phyloP scores from a whole-genome alignment of 1,140 invertebrate genomes.

The Ditylenchus dipsaci region DNA sequence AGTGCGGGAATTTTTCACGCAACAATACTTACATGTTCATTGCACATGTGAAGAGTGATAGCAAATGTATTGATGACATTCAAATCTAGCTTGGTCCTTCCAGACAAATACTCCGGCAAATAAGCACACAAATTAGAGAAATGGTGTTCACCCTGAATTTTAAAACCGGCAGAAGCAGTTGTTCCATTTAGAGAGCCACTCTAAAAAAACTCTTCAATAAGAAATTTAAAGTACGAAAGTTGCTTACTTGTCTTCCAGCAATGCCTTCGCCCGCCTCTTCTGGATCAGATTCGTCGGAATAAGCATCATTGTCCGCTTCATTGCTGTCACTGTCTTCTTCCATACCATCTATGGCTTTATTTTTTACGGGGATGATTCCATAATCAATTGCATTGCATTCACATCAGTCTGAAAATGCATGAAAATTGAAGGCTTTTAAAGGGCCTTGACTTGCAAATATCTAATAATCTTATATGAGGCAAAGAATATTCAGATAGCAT shows the following conservation, averaged over 20 bases:
- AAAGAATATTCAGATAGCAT: no score
- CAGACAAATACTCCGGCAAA: constrained; percentile 10
- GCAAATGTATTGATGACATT: constrained; percentile 10
- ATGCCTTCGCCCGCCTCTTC: not conserved
- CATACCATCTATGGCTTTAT: not conserved
- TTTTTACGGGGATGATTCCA: not conserved
- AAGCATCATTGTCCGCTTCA: not conserved
- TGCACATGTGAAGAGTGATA: constrained; percentile 17
- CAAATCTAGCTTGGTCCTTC: constrained; percentile 6
- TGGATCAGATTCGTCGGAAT: not conserved
- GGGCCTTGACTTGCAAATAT: no score
- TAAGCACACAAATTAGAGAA: constrained; percentile 4
- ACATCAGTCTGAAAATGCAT: not conserved
- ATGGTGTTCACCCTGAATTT: constrained; percentile 7
- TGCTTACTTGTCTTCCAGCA: not conserved
- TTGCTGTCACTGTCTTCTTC: not conserved
- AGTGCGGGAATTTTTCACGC: no score
- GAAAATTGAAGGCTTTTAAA: no score
- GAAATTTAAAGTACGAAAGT: no score
- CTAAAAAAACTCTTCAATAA: no score
- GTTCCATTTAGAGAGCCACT: not conserved
- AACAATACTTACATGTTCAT: constrained; percentile 18
- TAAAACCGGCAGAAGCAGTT: not conserved
- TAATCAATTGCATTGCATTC: not conserved
- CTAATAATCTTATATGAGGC: no score